Conservation (phyloP, 2,113 vertebrate genomes). For the Muntiacus reevesi region DNA sequence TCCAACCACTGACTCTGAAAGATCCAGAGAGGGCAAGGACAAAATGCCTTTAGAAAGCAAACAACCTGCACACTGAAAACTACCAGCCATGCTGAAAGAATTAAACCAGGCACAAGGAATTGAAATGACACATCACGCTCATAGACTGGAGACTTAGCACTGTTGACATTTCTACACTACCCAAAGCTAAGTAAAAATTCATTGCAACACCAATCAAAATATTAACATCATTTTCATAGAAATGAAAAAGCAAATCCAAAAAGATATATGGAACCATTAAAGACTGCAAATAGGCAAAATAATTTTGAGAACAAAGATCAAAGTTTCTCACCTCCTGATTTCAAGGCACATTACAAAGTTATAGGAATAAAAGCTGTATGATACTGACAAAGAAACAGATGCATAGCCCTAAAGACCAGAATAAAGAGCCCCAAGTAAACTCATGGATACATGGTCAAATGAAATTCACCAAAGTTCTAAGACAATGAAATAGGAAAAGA, state of each 20-base stretch:
- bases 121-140: neutral
- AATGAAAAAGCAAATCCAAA: neutral
- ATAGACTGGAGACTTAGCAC: neutral
- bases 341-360: neutral
- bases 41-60: neutral
- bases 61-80: neutral
- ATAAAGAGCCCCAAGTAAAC: neutral
- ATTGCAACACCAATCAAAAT: neutral
- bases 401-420: neutral
- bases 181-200: neutral
- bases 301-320: neutral
- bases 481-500: neutral
- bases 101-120: neutral
- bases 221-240: neutral
- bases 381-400: neutral
- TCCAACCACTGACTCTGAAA: neutral
- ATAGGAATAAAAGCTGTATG: neutral
- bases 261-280: neutral
- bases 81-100: neutral
- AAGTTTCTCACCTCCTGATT: neutral
- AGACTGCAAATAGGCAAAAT: neutral
- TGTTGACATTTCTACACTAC: neutral
- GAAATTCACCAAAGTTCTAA: neutral
- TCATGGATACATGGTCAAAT: neutral
- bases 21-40: neutral